A percentile compares a stretch with the other conserved stretches of the same genome.
Conservation (phyloP, 2,113 vertebrate species). For the Brienomyrus brachyistius region DNA sequence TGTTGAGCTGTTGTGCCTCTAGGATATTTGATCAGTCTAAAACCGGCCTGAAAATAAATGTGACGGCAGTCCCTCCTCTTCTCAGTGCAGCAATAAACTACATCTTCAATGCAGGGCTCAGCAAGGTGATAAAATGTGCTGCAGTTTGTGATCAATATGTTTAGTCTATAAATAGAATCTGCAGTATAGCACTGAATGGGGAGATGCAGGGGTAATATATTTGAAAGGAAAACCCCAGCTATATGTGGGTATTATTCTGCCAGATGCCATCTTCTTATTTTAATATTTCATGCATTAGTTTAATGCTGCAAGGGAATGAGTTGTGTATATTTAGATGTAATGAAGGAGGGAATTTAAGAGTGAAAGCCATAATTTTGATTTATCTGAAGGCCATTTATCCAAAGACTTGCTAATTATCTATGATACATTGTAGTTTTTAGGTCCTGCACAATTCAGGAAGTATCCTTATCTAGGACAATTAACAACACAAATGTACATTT, state of each 20-base stretch:
- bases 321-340: constrained; percentile 1
- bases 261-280: neutral
- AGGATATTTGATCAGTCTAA: constrained; percentile 13
- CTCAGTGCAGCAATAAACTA: constrained; percentile 22
- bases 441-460: neutral
- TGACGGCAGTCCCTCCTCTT: constrained; percentile 11
- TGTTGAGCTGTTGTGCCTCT: constrained; percentile 8
- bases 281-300: constrained; percentile 5
- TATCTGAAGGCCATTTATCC: neutral
- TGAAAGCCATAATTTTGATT: neutral
- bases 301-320: neutral
- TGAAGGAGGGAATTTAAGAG: neutral
- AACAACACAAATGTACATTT: neutral
- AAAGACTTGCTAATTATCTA: neutral
- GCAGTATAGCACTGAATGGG: constrained; percentile 4
- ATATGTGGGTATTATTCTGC: neutral
- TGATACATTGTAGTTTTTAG: neutral
- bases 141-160: constrained; percentile 28
- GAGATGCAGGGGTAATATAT: constrained; percentile 14
- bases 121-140: constrained; percentile 24
- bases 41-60: constrained; percentile 14
- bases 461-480: neutral
- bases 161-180: constrained; percentile 30
- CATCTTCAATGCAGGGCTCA: constrained; percentile 5
- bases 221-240: constrained; percentile 17